Evolutionary conservation across 2,888 invertebrate species (phyloP), one percentile per base, ranked within the genome.

Genomic region (Quadroppia sp.): DNA sequence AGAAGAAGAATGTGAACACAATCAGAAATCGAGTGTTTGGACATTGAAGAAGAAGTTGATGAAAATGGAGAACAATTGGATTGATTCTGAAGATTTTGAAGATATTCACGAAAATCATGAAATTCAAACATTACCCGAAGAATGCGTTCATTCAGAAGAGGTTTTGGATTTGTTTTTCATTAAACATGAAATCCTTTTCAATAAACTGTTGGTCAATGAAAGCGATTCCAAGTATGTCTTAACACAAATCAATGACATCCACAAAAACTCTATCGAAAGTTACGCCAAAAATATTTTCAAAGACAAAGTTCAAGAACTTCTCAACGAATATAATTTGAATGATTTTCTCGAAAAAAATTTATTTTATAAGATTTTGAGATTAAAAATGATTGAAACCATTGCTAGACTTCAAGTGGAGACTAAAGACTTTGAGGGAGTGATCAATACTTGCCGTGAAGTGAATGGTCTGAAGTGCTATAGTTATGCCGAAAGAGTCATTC

Each of bases 1-100:
- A 23, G n/a, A n/a, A n/a, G 71, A 50, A 15, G n/a, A n/a, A 9
- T 71, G 71, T 20, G 28, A 30, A 9, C 71, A 71, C 50, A 42
- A 70, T 40, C 20, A 28, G 15, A 23, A 23, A 6, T 48, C 20
- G 15, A n/a, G 17, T 20, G 17, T 50, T 25, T 71, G 48, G 48
- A 50, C 48, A 1, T 20, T 71, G 25, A 50, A 50, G 71, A 48
- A 50, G 25, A 71, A 50, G n/a, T 25, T 71, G 15, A 23, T 9
- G n/a, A 48, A 30, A 28, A 20, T 28, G 6, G 32, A 32, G 4
- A 61, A 48, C 30, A 30, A 48, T 15, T n/a, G 15, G 4, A 50
- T 9, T 25, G 48, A 71, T 48, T 30, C n/a, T 28, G 71, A 48
- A 2, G 50, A 71, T 9, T 48, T 30, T 28, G 28, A 28, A 20